Evolutionary conservation across 2,797 vertebrate genomes (phyloP).

Genomic region (Hylomyscus alleni): DNA sequence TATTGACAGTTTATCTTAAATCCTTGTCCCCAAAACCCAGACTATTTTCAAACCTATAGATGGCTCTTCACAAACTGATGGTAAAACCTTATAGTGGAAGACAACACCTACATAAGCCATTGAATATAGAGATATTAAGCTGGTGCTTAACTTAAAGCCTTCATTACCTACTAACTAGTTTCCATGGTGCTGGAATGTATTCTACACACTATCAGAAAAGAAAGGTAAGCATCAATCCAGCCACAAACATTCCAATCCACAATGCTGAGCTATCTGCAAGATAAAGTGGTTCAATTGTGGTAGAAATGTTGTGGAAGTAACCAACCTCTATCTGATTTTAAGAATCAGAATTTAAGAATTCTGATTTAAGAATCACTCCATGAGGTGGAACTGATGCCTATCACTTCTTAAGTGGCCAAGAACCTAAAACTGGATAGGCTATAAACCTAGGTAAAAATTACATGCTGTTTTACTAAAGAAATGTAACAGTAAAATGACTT

Average conservation of each 20-base stretch:
- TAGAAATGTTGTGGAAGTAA: not conserved
- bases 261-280: not conserved
- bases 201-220: not conserved
- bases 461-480: not conserved
- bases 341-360: no score
- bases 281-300: not conserved
- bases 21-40: not conserved
- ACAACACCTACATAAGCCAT: not conserved
- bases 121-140: not conserved
- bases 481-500: not conserved
- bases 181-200: not conserved
- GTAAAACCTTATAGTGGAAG: not conserved
- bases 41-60: not conserved
- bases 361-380: not conserved
- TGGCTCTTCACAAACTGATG: not conserved
- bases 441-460: not conserved
- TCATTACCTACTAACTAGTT: not conserved
- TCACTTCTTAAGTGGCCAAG: no score
- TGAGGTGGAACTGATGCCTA: not conserved
- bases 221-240: not conserved
- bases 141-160: not conserved
- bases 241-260: not conserved
- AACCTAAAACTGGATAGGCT: not conserved
- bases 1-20: not conserved
- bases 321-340: not conserved